Base-by-base conservation (phyloP, 2,113 vertebrate species). In the Entomyzon cyanotis region DNA sequence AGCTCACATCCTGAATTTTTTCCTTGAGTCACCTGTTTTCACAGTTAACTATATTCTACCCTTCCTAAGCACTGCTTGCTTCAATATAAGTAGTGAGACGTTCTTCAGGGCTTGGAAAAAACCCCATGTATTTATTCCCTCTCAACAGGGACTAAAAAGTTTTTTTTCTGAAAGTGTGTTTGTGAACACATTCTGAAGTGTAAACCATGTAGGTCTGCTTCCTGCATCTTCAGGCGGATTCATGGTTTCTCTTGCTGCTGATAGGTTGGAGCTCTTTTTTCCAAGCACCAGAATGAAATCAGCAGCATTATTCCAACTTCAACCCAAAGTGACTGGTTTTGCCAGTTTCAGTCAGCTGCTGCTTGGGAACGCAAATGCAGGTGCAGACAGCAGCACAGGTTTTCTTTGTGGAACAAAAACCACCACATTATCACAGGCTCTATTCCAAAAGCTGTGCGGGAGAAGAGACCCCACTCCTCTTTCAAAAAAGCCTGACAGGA, bases 311-410 rank as follows among this genome's bases (percentile, higher is more conserved):
- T 75, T 56, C 73, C 56, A 74, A 83, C 71, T 96, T 87, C 81
- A 91, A 55, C 55, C 35, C 60, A 53, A 91, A 93, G 59, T 47
- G 53, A 94, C 93, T 13, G 60, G 94, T 96, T 92, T 87, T 84
- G 86, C 94, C 76, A 86, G 95, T 96, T 97, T 88, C 83, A 89
- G 55, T 76, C 73, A 83, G 91, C 41, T 84, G 74, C 86, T 90
- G 68, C 84, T 86, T 56, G 46, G 16, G 70, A 95, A 91, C 86
- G 81, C 53, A 96, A 94, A 91, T 76, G 18, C 79, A 91, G 82
- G 91, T 70, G 74, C 75, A 95, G 73, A 95, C 31, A 53, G 82
- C 23, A 84, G 75, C 75, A 52, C 42, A 67, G 25, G 71, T 49
- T 84, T 93, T 73, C 62, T 91, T 65, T 37, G 69, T 52, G 53